Evolutionary conservation across 2,888 invertebrate species (phyloP).

Genomic region (Amphimallon solstitiale): DNA sequence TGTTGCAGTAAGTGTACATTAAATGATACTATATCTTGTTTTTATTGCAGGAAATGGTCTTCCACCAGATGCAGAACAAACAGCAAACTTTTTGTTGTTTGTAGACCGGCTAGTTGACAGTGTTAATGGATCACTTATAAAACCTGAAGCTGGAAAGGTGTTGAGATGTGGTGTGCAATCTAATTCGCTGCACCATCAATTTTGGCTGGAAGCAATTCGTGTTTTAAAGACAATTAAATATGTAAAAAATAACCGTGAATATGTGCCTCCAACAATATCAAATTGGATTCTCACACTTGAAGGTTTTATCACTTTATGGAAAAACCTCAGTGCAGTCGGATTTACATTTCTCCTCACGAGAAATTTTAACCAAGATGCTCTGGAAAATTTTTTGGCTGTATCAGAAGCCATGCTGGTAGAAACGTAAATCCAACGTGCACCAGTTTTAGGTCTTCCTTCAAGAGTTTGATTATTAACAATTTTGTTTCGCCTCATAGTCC

Average conservation of each 20-base stretch:
- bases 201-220: conserved; percentile 7
- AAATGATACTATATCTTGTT: background rate
- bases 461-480: conserved; percentile 42
- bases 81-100: background rate
- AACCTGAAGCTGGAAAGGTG: background rate
- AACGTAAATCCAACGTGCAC: conserved; percentile 35
- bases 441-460: conserved; percentile 38
- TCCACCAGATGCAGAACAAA: no score
- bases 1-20: no score
- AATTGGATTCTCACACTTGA: conserved; percentile 17
- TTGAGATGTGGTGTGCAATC: conserved; percentile 13
- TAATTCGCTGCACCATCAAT: background rate
- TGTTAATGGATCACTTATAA: conserved; percentile 21
- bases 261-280: no score
- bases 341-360: conserved; percentile 27
- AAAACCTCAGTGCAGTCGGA: background rate
- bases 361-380: conserved; percentile 42
- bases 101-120: conserved; percentile 16
- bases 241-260: no score
- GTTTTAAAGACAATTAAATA: no score
- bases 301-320: conserved; percentile 7
- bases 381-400: conserved; percentile 41
- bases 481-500: conserved; percentile 40
- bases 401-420: conserved; percentile 39
- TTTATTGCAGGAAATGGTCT: background rate